These are phyloP conservation scores for Ferrisia virgata DNA, from an alignment of 2,888 invertebrate species.

Conservation along the genomic window DNA sequence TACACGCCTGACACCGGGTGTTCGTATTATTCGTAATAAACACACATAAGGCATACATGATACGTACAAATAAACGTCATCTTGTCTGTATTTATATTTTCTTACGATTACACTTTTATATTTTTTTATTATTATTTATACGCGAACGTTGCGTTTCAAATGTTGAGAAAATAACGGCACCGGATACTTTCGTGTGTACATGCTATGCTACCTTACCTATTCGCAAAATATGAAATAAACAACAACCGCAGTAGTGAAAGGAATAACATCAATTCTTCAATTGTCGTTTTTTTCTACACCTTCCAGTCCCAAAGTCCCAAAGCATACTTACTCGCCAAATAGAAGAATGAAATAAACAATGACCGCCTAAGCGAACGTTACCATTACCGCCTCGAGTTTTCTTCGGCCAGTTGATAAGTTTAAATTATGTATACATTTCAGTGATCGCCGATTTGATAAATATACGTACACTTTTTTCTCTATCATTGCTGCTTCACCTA, in stretches of 20 bases:
- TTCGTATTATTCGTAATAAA: not conserved
- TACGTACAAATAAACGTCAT: not conserved
- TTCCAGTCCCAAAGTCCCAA: not conserved
- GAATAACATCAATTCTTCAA: not conserved
- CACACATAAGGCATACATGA: not conserved
- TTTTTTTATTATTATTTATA: conserved; percentile 14
- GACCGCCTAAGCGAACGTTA: too few relatives aligned
- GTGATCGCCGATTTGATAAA: not conserved
- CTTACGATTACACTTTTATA: not conserved
- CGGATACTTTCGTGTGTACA: not conserved
- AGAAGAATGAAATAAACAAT: too few relatives aligned
- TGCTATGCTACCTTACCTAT: not conserved
- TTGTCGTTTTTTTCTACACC: not conserved
- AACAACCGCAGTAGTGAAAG: not conserved
- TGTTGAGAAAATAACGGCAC: conserved; percentile 20
- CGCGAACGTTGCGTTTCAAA: not conserved
- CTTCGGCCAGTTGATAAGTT: not conserved
- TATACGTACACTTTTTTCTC: not conserved
- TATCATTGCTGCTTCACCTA: not conserved
- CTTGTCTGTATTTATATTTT: not conserved
- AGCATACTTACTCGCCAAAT: not conserved
- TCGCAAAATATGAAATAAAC: not conserved
- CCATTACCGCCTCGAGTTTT: not conserved
- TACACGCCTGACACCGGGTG: not conserved
- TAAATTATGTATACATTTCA: not conserved